Evolutionary conservation across 2,113 vertebrate species (phyloP).

Genomic region (Sturnus vulgaris): DNA sequence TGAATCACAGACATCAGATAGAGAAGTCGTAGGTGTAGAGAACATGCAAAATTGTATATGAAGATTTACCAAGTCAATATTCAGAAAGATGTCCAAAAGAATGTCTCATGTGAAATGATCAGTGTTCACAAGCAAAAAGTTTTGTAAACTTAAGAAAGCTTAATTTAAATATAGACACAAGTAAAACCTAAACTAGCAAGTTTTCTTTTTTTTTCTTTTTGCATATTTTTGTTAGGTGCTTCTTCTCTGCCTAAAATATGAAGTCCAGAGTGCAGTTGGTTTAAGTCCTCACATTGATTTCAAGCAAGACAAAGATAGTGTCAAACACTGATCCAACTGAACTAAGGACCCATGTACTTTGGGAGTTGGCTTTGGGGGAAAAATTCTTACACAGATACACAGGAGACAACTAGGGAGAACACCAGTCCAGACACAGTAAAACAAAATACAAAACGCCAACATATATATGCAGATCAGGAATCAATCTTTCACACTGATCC

Average conservation of each 20-base stretch:
- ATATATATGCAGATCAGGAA: conserved; percentile 52
- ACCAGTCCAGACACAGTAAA: conserved; percentile 43
- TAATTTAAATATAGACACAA: conserved; percentile 54
- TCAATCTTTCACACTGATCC: conserved; percentile 32
- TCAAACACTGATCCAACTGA: conserved; percentile 53
- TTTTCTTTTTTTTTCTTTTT: conserved; percentile 43
- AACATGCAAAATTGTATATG: neutral
- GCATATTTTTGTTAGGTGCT: conserved; percentile 68
- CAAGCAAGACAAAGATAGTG: conserved; percentile 45
- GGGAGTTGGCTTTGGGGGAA: conserved; percentile 47
- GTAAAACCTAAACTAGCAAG: conserved; percentile 30
- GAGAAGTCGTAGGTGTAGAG: neutral
- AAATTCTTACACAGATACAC: conserved; percentile 31
- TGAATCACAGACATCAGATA: neutral
- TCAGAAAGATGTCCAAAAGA: conserved; percentile 32
- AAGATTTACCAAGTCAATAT: conserved; percentile 21
- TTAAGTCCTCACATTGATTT: conserved; percentile 45
- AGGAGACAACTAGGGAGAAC: conserved; percentile 28
- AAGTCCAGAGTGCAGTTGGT: conserved; percentile 63
- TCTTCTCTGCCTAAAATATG: conserved; percentile 60
- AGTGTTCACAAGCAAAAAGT: conserved; percentile 37
- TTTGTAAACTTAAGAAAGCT: conserved; percentile 54
- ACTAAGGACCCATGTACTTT: conserved; percentile 51
- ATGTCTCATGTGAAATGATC: conserved; percentile 32
- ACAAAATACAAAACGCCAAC: conserved; percentile 45